Evolutionary conservation across 2,888 invertebrate species (phyloP).

Genomic region (Chrysomela aeneicollis): DNA sequence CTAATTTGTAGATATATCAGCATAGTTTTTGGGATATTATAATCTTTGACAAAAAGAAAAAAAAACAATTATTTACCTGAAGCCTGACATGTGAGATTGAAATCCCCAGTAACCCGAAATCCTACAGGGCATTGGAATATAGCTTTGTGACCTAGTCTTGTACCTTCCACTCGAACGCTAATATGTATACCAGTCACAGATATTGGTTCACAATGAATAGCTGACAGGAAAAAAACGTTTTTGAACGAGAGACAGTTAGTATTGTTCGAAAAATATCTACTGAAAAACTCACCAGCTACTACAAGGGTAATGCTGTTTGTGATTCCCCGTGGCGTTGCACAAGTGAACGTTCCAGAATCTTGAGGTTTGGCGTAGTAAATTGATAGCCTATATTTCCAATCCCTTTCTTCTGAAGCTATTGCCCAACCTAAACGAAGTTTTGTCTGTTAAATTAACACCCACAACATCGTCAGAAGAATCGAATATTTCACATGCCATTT

Average conservation of each 20-base stretch:
- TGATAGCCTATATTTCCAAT: slow-evolving; percentile 82
- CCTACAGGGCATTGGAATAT: slow-evolving; percentile 83
- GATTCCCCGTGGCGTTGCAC: slow-evolving; percentile 81
- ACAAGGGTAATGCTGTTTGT: slow-evolving; percentile 77
- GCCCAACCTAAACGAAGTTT: slow-evolving; percentile 71
- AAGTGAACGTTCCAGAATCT: slow-evolving; percentile 85
- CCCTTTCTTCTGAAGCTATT: slow-evolving; percentile 75
- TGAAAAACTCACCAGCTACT: slow-evolving; percentile 74
- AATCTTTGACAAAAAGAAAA: too few relatives aligned
- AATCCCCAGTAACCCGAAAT: slow-evolving; percentile 78
- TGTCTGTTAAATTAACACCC: too few relatives aligned
- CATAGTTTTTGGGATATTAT: too few relatives aligned
- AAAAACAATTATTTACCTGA: slow-evolving; percentile 65
- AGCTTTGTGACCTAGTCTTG: slow-evolving; percentile 78
- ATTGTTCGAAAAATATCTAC: neutral
- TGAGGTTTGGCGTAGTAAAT: slow-evolving; percentile 83
- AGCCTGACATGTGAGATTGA: slow-evolving; percentile 82
- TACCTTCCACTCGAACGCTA: slow-evolving; percentile 78
- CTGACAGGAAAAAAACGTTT: slow-evolving; percentile 56
- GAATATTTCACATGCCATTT: too few relatives aligned
- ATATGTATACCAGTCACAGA: slow-evolving; percentile 69
- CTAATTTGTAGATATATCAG: too few relatives aligned
- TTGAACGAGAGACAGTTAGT: too few relatives aligned
- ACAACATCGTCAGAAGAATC: too few relatives aligned
- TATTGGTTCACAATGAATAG: slow-evolving; percentile 71